Base-by-base conservation (phyloP, 2,888 invertebrate species). In the Pollenia angustigena region DNA sequence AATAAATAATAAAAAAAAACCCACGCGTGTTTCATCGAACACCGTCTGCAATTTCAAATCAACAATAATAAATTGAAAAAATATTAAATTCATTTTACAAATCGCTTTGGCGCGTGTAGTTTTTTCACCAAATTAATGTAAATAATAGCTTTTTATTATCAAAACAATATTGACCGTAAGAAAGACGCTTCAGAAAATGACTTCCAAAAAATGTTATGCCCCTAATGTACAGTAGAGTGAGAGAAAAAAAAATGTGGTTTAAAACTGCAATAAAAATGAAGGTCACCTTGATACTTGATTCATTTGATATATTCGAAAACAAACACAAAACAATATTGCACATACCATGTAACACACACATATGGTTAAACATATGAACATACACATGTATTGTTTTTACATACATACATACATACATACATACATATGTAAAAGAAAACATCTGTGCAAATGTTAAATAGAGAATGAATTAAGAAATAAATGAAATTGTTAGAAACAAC, bases 211-310 rank as follows among this genome's bases (percentile, higher is more conserved):
- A n/a, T n/a, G n/a, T n/a, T n/a, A n/a, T n/a, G n/a, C n/a, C n/a
- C n/a, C n/a, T n/a, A n/a, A n/a, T 60, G 58, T 44, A 50, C 9
- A 16, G 46, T 32, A n/a, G 54, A 78, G 79, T 56, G 62, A 16
- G 16, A 75, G 68, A 12, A 69, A 11, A 72, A 71, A 78, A 64
- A 23, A 64, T 83, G 76, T 78, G 50, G 62, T 83, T 44, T 64
- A 80, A 75, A 71, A 64, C 32, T 75, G 52, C 14, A 58, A 50
- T 42, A 56, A 44, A 56, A 71, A 83, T 80, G 86, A 86, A 86
- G 83, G 86, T 86, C 86, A 86, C 83, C 80, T 83, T 83, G 80
- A 71, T 86, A 75, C 52, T 83, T 66, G 62, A 69, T 75, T 62
- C 80, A 80, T 80, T 83, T 86, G 80, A 71, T 71, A 74, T 79